These are phyloP conservation scores for Drosophila anomelani DNA, from an alignment of 2,888 invertebrate genomes.

Conservation along the genomic window DNA sequence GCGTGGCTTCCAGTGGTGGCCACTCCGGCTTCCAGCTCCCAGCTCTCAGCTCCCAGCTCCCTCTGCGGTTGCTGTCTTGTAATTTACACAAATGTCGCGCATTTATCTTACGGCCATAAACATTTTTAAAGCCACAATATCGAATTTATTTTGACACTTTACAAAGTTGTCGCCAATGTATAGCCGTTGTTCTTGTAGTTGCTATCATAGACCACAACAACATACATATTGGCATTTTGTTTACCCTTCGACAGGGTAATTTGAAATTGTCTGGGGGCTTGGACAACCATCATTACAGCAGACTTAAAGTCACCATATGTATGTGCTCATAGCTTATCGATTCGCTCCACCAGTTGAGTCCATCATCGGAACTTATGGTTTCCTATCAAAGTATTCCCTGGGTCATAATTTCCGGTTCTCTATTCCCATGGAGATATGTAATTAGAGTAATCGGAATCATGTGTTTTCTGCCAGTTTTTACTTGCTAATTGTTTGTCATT, in stretches of 20 bases:
- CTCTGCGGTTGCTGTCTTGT: slow-evolving; percentile 69
- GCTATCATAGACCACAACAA: slow-evolving; percentile 62
- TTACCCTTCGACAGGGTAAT: slow-evolving; percentile 41
- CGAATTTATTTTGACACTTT: slow-evolving; percentile 81
- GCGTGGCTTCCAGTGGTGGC: slow-evolving; percentile 69
- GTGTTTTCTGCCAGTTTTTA: neutral
- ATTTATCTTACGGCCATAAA: slow-evolving; percentile 79
- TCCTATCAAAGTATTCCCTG: slow-evolving; percentile 1
- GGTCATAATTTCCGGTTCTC: slow-evolving; percentile 22
- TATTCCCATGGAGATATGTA: slow-evolving; percentile 9
- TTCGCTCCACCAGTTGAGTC: neutral
- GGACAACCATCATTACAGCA: neutral
- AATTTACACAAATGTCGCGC: slow-evolving; percentile 80
- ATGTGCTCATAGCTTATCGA: slow-evolving; percentile 5
- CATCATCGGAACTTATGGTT: slow-evolving; percentile 15
- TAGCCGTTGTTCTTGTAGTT: slow-evolving; percentile 43
- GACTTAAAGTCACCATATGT: slow-evolving; percentile 21
- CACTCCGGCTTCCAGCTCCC: slow-evolving; percentile 35
- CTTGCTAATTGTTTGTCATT: neutral
- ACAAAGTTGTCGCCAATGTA: slow-evolving; percentile 78
- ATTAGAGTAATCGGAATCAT: slow-evolving; percentile 10
- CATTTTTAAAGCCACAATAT: slow-evolving; percentile 80
- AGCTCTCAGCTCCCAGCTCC: slow-evolving; percentile 28
- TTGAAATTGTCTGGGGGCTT: slow-evolving; percentile 47
- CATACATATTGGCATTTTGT: slow-evolving; percentile 43